These are phyloP conservation scores for Motacilla tschutschensis DNA, from an alignment of 2,113 vertebrate species.

Conservation along the genomic window DNA sequence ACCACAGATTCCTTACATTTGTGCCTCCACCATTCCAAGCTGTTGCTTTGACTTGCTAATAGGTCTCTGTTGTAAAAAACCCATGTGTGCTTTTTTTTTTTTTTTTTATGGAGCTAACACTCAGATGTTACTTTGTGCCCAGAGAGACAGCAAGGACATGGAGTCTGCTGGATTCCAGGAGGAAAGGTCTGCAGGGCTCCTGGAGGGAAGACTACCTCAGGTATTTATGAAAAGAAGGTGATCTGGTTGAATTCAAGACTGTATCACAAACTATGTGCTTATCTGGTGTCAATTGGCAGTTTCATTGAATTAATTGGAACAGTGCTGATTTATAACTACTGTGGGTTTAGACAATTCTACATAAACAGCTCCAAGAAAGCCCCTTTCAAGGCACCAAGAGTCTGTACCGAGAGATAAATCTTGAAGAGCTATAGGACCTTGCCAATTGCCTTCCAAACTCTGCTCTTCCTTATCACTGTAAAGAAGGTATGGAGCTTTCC, in stretches of 20 bases:
- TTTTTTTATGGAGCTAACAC: background rate
- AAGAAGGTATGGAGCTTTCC: background rate
- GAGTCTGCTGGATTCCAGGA: background rate
- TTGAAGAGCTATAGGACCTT: background rate
- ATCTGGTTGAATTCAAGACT: background rate
- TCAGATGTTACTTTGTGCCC: background rate
- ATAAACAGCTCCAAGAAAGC: background rate
- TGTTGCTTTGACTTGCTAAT: slow-evolving; percentile 55
- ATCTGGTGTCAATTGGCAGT: background rate
- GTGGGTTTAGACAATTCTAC: background rate
- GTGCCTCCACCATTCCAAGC: slow-evolving; percentile 43
- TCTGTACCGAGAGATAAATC: background rate
- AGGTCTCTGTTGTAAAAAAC: background rate
- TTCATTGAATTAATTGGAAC: slow-evolving; percentile 8
- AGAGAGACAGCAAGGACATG: background rate
- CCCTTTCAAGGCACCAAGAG: background rate
- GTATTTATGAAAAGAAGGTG: background rate
- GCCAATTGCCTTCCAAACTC: background rate
- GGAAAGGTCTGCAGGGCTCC: background rate
- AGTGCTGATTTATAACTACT: background rate
- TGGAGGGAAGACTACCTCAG: background rate
- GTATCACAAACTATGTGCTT: background rate
- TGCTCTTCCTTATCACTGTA: background rate
- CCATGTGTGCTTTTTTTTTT: background rate
- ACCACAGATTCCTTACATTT: slow-evolving; percentile 48